These are phyloP conservation scores for Girardinichthys multiradiatus DNA, from an alignment of 2,113 vertebrate genomes.

Conservation along the genomic window DNA sequence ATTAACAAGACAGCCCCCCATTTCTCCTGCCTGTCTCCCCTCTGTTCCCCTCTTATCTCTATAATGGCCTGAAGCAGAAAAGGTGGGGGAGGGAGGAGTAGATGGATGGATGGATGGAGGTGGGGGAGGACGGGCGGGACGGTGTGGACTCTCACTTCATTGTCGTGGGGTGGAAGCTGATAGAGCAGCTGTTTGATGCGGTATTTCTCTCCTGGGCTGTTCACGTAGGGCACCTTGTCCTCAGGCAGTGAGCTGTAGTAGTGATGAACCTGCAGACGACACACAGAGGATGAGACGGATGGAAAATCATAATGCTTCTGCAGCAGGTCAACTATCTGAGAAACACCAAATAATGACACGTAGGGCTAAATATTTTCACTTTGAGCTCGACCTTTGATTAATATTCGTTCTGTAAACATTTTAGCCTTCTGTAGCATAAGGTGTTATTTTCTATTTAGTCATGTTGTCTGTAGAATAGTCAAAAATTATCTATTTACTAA, in stretches of 20 bases:
- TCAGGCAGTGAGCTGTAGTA: slow-evolving; percentile 98
- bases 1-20: slow-evolving; percentile 26
- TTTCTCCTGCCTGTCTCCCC: slow-evolving; percentile 27
- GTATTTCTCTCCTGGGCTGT: slow-evolving; percentile 96
- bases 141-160: slow-evolving; percentile 87
- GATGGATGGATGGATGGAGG: slow-evolving; percentile 15
- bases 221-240: slow-evolving; percentile 98
- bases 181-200: slow-evolving; percentile 97
- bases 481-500: too few relatives aligned
- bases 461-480: too few relatives aligned
- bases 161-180: slow-evolving; percentile 97
- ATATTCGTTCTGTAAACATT: too few relatives aligned
- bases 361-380: not conserved
- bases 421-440: too few relatives aligned
- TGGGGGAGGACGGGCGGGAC: slow-evolving; percentile 15
- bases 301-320: not conserved
- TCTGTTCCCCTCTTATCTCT: slow-evolving; percentile 46
- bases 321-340: not conserved
- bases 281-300: not conserved
- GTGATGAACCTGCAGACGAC: slow-evolving; percentile 89
- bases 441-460: too few relatives aligned
- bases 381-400: too few relatives aligned
- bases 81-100: not conserved
- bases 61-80: slow-evolving; percentile 37
- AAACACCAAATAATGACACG: slow-evolving; percentile 1